Percentiles rank a stretch among this genome's conserved stretches.
These are phyloP conservation scores for Condylura cristata DNA, from an alignment of 2,113 vertebrate genomes.

Conservation along the genomic window DNA sequence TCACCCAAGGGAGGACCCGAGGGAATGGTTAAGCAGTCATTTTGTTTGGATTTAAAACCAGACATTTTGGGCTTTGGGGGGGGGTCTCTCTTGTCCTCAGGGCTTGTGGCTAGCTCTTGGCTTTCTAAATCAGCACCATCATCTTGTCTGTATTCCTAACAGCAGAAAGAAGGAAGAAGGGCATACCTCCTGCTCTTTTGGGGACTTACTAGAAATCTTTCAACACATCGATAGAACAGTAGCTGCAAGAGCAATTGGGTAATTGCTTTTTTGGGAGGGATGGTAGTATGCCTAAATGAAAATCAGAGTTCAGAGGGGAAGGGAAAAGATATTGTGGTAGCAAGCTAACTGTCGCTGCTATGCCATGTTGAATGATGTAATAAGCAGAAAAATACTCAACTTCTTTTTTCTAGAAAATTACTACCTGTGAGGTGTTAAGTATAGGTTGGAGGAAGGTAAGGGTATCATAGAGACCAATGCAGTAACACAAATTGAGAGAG, in stretches of 20 bases:
- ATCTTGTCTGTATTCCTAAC: not conserved
- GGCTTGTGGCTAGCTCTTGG: no score
- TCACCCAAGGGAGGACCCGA: no score
- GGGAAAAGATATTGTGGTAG: not conserved
- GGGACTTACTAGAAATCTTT: constrained; percentile 35
- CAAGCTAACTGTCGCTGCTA: not conserved
- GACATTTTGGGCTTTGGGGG: no score
- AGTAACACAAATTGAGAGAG: not conserved
- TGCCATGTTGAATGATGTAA: not conserved
- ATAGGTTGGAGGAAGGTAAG: not conserved
- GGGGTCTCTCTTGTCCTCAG: no score
- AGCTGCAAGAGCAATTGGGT: not conserved
- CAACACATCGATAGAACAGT: not conserved
- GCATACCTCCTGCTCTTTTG: not conserved
- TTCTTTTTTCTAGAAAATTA: not conserved
- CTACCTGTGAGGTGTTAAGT: not conserved
- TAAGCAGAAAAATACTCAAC: not conserved
- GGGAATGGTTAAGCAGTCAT: no score
- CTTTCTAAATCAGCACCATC: not conserved
- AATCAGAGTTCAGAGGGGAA: not conserved
- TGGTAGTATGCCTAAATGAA: not conserved
- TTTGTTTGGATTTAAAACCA: no score
- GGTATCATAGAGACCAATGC: not conserved
- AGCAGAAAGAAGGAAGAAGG: not conserved
- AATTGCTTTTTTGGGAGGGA: constrained; percentile 8